These are phyloP conservation scores for Charanyca ferruginea DNA, from an alignment of 2,888 invertebrate genomes.

Conservation along the genomic window DNA sequence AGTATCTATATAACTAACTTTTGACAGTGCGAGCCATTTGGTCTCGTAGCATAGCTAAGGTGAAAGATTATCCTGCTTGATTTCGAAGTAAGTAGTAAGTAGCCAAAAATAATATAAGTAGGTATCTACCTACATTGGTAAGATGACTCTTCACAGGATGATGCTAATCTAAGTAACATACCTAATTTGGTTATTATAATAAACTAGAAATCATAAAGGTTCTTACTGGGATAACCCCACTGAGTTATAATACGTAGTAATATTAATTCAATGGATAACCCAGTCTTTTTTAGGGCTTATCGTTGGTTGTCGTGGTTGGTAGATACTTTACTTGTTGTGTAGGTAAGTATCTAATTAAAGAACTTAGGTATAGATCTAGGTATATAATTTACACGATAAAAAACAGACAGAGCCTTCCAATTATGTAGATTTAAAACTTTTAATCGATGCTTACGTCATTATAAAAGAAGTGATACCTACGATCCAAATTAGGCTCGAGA, in stretches of 20 bases:
- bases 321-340: background rate
- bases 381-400: background rate
- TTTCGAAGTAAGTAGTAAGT: too few species aligned
- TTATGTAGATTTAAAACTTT: background rate
- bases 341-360: background rate
- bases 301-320: background rate
- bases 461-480: background rate
- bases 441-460: slow-evolving; percentile 7
- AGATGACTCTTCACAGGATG: background rate
- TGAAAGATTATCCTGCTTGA: too few species aligned
- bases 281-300: background rate
- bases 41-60: too few species aligned
- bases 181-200: background rate
- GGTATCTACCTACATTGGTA: too few species aligned
- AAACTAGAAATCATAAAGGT: background rate
- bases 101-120: background rate
- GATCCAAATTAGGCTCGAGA: background rate
- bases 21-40: too few species aligned
- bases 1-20: too few species aligned
- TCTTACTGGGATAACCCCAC: background rate
- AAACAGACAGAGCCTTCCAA: background rate
- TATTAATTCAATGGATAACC: too few species aligned
- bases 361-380: background rate
- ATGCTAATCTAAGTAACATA: background rate
- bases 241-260: too few species aligned